Evolutionary conservation across 2,888 invertebrate species (phyloP).

Genomic region (Pomacea canaliculata): DNA sequence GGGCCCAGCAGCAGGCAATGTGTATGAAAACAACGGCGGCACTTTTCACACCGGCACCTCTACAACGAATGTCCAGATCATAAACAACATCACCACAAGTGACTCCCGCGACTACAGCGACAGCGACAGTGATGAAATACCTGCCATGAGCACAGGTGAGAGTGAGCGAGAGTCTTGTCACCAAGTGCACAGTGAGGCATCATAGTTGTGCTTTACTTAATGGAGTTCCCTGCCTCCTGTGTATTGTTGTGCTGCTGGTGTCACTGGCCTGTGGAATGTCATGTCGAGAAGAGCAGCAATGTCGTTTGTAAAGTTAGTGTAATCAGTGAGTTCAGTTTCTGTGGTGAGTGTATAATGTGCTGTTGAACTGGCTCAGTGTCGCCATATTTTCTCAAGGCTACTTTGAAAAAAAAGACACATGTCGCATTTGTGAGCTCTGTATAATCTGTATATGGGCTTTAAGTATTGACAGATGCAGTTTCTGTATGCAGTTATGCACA

Average conservation of each 20-base stretch:
- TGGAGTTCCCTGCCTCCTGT: not conserved
- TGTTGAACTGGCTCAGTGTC: not conserved
- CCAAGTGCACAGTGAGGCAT: not conserved
- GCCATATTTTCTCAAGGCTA: too few relatives aligned
- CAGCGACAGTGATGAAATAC: conserved; percentile 52
- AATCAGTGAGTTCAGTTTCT: not conserved
- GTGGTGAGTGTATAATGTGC: not conserved
- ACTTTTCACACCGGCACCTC: not conserved
- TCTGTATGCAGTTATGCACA: not conserved
- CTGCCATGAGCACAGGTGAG: conserved; percentile 49
- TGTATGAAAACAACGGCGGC: conserved; percentile 4
- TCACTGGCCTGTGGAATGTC: not conserved
- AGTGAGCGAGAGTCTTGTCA: not conserved
- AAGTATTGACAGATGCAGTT: not conserved
- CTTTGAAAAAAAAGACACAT: too few relatives aligned
- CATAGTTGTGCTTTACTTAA: not conserved
- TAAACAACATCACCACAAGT: conserved; percentile 27
- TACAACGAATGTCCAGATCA: not conserved
- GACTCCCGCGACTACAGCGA: conserved; percentile 45
- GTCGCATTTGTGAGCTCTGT: too few relatives aligned
- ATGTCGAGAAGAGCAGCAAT: not conserved
- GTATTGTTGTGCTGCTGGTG: not conserved
- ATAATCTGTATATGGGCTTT: too few relatives aligned
- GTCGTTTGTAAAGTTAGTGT: too few relatives aligned
- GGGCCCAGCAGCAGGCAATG: conserved; percentile 28